Base-by-base conservation (phyloP, 2,888 invertebrate genomes). In the Macrophya alboannulata region DNA sequence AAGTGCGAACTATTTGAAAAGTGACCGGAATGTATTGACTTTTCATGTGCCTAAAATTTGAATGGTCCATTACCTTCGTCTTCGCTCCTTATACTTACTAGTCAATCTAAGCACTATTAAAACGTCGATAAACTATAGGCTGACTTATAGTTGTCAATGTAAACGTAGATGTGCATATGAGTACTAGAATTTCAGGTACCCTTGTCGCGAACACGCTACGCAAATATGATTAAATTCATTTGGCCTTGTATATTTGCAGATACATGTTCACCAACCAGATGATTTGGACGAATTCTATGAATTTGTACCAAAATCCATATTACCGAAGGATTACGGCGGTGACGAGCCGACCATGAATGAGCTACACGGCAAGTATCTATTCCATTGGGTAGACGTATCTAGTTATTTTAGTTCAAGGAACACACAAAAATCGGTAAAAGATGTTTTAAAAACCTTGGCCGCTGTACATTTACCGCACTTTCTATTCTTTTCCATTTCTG, bases 281-380 rank as follows among this genome's bases (percentile, higher is more conserved):
- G n/a, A 77, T 12, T 83, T 92, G 15, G 95, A 95, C 31, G 94
- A 95, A 12, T 92, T 96, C 0, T 91, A 94, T 45, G 94, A 95
- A 45, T 94, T 95, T 89, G 94, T 96, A 86, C 95, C 96, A 0
- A 93, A 94, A 0, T 94, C 95, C 43, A 94, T 95, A 40, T 91
- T 96, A 25, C 96, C 96, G 0, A 92, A 93, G 31, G 96, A 96
- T 88, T 96, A 95, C 93, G 96, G 96, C 3, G 96, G 96, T 0
- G 92, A 94, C 17, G 94, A 94, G 68, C 94, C 94, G 25, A 93
- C 94, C 76, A 90, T 95, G 21, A 94, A 94, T 15, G 90, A 92
- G 25, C 90, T 95, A 4, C 91, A 94, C 87, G 94, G 94, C 84
- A 94, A 94, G 85, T 96, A 96, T 51, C 45, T 37, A 37, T 51